phyloP scores from a whole-genome alignment of 2,113 vertebrate species.

The Albula glossodonta region DNA sequence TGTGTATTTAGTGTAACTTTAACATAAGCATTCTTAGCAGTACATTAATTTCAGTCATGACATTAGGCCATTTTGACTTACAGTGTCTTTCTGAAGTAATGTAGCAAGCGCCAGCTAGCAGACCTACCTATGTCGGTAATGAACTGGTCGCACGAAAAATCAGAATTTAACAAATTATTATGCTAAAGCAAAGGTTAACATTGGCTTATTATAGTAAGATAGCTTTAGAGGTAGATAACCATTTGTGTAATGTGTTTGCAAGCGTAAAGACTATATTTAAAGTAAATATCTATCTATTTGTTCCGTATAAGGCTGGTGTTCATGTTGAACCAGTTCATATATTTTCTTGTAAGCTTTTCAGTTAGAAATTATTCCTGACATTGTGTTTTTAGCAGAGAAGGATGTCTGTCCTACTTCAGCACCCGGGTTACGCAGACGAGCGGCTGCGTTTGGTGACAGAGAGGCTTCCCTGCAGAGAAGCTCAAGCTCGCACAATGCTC shows the following conservation, averaged over 20 bases:
- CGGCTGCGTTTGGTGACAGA: constrained; percentile 65
- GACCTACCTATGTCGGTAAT: neutral
- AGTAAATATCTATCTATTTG: neutral
- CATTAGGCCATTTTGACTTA: too few relatives aligned
- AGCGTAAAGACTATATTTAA: neutral
- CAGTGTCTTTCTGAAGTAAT: too few relatives aligned
- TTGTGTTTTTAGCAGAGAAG: neutral
- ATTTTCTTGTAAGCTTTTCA: too few relatives aligned
- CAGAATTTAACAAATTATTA: neutral
- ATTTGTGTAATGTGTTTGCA: neutral
- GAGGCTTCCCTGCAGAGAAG: constrained; percentile 80
- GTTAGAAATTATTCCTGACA: too few relatives aligned
- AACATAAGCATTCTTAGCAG: neutral
- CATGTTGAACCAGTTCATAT: too few relatives aligned
- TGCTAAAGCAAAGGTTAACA: neutral
- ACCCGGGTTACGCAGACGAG: constrained; percentile 67
- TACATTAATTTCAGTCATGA: neutral
- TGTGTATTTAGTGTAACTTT: neutral
- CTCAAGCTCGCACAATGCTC: constrained; percentile 77
- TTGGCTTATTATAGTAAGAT: neutral
- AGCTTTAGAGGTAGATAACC: neutral
- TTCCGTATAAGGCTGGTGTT: too few relatives aligned
- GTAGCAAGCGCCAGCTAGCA: neutral
- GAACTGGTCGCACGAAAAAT: neutral
- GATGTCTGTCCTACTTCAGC: constrained; percentile 65